Conservation (phyloP, 2,888 invertebrate genomes). For the Eurytoma californica region DNA sequence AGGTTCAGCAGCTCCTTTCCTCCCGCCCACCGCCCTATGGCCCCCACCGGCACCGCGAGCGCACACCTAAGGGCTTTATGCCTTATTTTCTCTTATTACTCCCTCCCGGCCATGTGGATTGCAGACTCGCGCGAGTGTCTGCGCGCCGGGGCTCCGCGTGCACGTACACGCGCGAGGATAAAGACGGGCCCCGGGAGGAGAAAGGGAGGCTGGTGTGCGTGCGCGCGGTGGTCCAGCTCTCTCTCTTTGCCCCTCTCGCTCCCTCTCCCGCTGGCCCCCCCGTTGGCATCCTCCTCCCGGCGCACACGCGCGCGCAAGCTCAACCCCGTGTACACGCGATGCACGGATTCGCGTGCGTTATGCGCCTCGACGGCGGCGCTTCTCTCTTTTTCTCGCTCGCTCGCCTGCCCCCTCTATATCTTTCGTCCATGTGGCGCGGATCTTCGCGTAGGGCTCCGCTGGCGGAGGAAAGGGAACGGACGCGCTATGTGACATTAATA, state of each 20-base stretch:
- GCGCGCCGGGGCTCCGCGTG: not conserved
- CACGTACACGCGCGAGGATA: slow-evolving; percentile 42
- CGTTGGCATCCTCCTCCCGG: slow-evolving; percentile 17
- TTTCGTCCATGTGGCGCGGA: not conserved
- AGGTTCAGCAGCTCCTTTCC: slow-evolving; percentile 73
- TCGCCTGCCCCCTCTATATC: not conserved
- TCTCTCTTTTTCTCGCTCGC: slow-evolving; percentile 22
- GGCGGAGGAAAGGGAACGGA: slow-evolving; percentile 27
- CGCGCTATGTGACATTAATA: slow-evolving; percentile 56
- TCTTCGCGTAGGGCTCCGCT: slow-evolving; percentile 46
- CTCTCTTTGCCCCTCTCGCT: not conserved
- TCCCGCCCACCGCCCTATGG: slow-evolving; percentile 59
- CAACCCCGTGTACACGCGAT: not conserved
- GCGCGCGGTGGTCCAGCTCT: slow-evolving; percentile 52
- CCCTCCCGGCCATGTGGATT: slow-evolving; percentile 53
- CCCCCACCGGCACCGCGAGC: slow-evolving; percentile 44
- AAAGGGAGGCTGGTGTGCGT: slow-evolving; percentile 43
- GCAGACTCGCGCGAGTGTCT: not conserved
- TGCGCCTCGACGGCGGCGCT: slow-evolving; percentile 10
- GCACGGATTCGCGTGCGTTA: slow-evolving; percentile 47
- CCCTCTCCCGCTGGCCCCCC: slow-evolving; percentile 43
- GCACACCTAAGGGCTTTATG: not conserved
- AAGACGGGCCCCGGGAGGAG: slow-evolving; percentile 46
- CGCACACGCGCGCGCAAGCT: slow-evolving; percentile 5
- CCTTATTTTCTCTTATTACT: slow-evolving; percentile 72